A percentile compares a stretch with the other conserved stretches of the same genome.
Evolutionary conservation across 2,797 vertebrate genomes (phyloP).

Genomic region (Phrynocephalus guinanensis): DNA sequence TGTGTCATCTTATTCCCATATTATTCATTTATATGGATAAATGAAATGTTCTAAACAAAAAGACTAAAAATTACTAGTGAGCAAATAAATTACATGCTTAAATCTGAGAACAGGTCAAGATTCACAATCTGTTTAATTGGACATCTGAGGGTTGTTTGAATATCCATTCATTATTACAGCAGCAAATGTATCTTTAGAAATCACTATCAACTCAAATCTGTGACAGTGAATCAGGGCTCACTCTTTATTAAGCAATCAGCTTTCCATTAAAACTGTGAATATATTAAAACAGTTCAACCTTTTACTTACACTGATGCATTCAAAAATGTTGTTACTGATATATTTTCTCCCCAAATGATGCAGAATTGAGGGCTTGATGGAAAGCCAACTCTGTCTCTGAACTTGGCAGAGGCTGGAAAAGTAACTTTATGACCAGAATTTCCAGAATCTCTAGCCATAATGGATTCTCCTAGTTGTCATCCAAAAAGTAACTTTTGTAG

Average conservation of each 20-base stretch:
- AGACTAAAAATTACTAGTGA: neutral
- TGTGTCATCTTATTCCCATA: neutral
- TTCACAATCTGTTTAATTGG: slow-evolving; percentile 1
- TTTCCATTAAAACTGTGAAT: neutral
- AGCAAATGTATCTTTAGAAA: neutral
- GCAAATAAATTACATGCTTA: neutral
- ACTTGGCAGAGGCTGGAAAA: too few species aligned
- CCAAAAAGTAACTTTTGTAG: too few species aligned
- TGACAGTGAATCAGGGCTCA: neutral
- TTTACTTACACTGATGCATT: neutral
- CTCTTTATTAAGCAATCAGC: neutral
- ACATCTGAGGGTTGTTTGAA: slow-evolving; percentile 7
- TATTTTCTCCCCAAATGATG: neutral
- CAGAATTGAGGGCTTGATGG: neutral
- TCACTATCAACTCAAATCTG: neutral
- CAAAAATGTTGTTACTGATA: neutral
- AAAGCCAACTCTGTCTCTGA: too few species aligned
- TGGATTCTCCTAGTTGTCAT: too few species aligned
- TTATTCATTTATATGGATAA: neutral
- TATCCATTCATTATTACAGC: neutral
- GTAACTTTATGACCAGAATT: neutral
- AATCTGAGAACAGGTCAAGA: slow-evolving; percentile 1
- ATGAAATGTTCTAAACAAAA: neutral
- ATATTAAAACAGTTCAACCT: neutral
- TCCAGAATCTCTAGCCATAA: too few species aligned